Base-by-base conservation (phyloP, 2,888 invertebrate genomes). In the Scaptomyza cyrtandrae region DNA sequence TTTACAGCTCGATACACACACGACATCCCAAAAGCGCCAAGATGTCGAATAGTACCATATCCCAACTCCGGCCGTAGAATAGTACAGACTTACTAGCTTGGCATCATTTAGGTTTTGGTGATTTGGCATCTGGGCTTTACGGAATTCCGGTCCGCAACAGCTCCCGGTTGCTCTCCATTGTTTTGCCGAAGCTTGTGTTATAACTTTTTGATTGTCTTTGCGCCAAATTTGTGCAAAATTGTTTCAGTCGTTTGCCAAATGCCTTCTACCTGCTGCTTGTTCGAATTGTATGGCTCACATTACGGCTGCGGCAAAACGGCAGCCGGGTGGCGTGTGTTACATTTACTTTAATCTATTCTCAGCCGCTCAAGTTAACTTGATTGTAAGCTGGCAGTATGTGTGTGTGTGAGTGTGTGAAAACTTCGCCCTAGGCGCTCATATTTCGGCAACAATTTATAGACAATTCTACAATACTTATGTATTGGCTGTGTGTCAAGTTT, bases 191-290 rank as follows among this genome's bases (percentile, higher is more conserved):
- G 79, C 80, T 86, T 85, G 80, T 85, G 85, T 88, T 86, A 86
- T 86, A 89, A 89, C 89, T 89, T 88, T 88, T 86, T 89, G 89
- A 89, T 89, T 89, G 89, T 88, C 87, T 88, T 89, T 89, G 86
- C 73, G 71, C 74, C 76, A 89, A 89, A 86, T 86, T 86, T 87
- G 78, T 72, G 79, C 74, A 68, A 82, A 83, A 87, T 80, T 80
- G 79, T 72, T 80, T 62, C 61, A 72, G 75, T 57, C 72, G 66
- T 66, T 58, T 67, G 70, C 45, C 71, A 72, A 75, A 58, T 65
- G 67, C 55, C 58, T 64, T 49, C 61, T 64, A 72, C 74, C 75
- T 71, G 74, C 44, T 66, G 68, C 78, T 65, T 61, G 46, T 52
- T 46, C 59, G 71, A 71, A 68, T 75, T 68, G 73, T 77, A 57